Evolutionary conservation across 2,113 vertebrate genomes (phyloP).

Genomic region (Poicephalus meyeri): DNA sequence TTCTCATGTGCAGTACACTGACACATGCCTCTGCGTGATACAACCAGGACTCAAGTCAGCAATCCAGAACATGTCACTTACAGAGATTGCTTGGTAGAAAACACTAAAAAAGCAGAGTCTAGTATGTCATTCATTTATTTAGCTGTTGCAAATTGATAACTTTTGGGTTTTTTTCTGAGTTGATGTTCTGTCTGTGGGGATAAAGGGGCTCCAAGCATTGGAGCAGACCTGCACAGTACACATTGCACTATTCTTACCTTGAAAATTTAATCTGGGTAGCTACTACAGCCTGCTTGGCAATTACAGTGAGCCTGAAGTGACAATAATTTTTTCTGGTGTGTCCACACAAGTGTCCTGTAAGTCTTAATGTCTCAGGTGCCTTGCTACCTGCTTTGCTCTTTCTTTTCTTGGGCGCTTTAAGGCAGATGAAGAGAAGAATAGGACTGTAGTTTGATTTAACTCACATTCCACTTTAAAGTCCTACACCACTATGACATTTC

Average conservation of each 20-base stretch:
- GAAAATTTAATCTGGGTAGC: neutral
- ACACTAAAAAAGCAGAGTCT: neutral
- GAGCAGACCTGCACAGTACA: neutral
- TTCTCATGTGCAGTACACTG: neutral
- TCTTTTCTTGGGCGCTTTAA: neutral
- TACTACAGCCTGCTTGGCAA: neutral
- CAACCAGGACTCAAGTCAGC: neutral
- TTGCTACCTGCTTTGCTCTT: neutral
- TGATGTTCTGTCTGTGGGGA: neutral
- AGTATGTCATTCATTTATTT: neutral
- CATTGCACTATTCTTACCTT: neutral
- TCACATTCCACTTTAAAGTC: neutral
- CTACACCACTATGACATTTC: neutral
- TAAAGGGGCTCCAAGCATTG: neutral
- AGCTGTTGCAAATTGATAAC: neutral
- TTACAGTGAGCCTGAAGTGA: neutral
- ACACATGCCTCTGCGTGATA: neutral
- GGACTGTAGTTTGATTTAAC: neutral
- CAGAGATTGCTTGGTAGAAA: neutral
- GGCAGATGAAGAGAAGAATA: neutral
- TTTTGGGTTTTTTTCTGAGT: neutral
- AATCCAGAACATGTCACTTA: neutral
- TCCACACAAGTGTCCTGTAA: neutral
- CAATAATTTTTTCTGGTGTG: neutral
- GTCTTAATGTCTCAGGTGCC: neutral